phyloP scores from a whole-genome alignment of 2,797 vertebrate species.

The Chaenodraco wilsoni region DNA sequence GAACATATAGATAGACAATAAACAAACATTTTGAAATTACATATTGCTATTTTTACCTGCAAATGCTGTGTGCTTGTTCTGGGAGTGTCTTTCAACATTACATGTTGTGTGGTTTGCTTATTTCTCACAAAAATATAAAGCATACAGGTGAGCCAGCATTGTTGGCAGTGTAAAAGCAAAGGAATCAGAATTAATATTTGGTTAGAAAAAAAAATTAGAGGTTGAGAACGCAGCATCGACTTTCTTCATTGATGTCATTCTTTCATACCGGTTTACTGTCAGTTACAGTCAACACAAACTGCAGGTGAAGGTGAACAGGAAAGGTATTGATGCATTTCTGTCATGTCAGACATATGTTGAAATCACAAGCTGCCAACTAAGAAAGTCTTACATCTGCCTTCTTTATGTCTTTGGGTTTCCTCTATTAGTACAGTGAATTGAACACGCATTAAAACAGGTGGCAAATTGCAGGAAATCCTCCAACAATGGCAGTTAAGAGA shows the following conservation, averaged over 20 bases:
- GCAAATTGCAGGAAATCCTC: conserved; percentile 23
- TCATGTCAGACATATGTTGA: background rate
- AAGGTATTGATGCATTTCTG: background rate
- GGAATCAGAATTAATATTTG: no score
- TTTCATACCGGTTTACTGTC: background rate
- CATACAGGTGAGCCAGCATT: no score
- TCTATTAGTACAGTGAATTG: background rate
- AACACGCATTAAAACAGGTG: conserved; percentile 1
- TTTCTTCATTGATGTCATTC: background rate
- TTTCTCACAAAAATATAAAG: no score
- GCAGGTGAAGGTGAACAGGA: background rate
- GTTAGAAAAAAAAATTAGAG: conserved; percentile 1
- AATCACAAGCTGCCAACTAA: background rate
- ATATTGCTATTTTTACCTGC: no score
- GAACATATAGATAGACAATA: no score
- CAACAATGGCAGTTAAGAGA: background rate
- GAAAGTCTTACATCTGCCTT: background rate
- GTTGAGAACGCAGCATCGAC: conserved; percentile 6
- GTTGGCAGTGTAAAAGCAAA: no score
- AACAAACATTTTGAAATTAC: no score
- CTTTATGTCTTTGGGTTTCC: background rate
- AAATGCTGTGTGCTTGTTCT: no score
- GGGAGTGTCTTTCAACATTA: no score
- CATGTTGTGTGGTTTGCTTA: no score
- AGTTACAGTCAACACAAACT: background rate